Conservation (phyloP, 92 coral and sea anemone species). For the Palythoa heliodiscus region DNA sequence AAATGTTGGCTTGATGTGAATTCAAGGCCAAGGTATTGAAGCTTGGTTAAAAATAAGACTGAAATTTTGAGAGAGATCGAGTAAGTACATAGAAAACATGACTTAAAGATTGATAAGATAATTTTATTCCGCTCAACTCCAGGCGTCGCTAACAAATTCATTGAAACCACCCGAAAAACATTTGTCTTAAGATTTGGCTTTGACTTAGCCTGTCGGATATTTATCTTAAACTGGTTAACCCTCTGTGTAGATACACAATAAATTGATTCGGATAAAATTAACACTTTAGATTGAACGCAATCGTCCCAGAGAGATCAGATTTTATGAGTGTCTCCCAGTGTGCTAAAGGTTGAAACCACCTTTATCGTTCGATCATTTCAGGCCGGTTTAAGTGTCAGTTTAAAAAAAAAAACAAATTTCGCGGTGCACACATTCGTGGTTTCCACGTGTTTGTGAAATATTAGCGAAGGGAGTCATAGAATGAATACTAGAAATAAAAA, state of each 20-base stretch:
- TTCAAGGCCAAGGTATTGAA: neutral
- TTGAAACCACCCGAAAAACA: slow-evolving; percentile 30
- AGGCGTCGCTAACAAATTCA: slow-evolving; percentile 29
- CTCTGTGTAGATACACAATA: neutral
- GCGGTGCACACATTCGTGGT: neutral
- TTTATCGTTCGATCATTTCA: neutral
- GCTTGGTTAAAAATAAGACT: neutral
- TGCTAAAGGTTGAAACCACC: neutral
- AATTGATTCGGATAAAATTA: neutral
- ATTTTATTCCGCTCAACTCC: neutral
- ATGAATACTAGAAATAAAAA: neutral
- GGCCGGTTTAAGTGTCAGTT: neutral
- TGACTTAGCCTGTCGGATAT: neutral
- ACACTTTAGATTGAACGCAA: neutral
- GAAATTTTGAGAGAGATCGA: slow-evolving; percentile 20
- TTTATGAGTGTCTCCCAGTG: neutral
- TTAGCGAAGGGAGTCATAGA: neutral
- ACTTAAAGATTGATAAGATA: neutral
- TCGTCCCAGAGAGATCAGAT: neutral
- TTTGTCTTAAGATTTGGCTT: neutral
- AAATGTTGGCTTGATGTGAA: slow-evolving; percentile 15
- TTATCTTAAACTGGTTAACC: neutral
- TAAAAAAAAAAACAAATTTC: neutral
- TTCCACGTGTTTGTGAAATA: slow-evolving; percentile 6
- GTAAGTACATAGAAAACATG: neutral